Conservation (phyloP, 2,888 invertebrate species). For the Sinohyriopsis cumingii region DNA sequence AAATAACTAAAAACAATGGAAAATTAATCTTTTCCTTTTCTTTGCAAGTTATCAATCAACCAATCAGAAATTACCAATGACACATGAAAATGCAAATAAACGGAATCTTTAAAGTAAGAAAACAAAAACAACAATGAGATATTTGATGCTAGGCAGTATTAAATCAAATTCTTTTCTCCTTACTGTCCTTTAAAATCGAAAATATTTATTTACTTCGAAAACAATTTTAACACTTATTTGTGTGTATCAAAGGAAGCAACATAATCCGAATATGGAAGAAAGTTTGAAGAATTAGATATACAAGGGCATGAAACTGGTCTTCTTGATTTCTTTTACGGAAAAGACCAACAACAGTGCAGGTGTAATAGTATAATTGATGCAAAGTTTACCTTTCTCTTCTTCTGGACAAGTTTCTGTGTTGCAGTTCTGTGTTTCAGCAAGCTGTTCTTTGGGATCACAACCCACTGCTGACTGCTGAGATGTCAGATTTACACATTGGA, state of each 20-base stretch:
- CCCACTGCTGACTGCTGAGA: conserved; percentile 64
- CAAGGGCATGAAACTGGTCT: background rate
- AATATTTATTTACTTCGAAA: no score
- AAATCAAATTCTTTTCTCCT: no score
- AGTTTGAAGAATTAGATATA: background rate
- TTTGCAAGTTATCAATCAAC: no score
- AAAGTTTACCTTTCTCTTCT: conserved; percentile 43
- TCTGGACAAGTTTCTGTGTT: conserved; percentile 65
- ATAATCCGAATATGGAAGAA: background rate
- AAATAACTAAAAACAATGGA: no score
- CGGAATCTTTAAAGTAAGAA: no score
- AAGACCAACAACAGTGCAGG: background rate
- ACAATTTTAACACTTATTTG: no score
- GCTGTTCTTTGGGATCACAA: conserved; percentile 62
- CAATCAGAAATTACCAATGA: no score
- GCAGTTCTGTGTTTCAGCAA: conserved; percentile 65
- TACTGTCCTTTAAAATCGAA: no score
- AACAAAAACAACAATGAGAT: no score
- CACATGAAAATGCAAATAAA: no score
- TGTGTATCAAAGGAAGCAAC: background rate
- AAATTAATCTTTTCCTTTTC: no score
- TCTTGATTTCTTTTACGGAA: background rate
- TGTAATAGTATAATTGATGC: background rate
- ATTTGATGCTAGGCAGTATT: no score
- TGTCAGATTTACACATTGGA: conserved; percentile 70